phyloP scores from a whole-genome alignment of 2,888 invertebrate species.

The Scaptomyza parva region DNA sequence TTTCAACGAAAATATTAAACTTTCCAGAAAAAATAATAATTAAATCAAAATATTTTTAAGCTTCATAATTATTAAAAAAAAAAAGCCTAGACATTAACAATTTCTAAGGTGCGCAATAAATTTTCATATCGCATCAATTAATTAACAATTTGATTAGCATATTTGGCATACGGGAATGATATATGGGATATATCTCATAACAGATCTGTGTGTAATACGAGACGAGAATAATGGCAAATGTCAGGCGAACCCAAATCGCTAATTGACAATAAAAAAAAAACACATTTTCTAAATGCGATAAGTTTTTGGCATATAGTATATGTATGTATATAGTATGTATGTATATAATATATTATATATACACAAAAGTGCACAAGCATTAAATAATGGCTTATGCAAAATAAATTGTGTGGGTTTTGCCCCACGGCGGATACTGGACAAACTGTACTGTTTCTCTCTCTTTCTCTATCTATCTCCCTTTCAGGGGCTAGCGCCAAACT shows the following conservation, averaged over 20 bases:
- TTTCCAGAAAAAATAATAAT: too few species aligned
- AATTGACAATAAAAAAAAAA: conserved; percentile 34
- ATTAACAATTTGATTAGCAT: conserved; percentile 26
- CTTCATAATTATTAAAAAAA: too few species aligned
- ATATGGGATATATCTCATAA: background rate
- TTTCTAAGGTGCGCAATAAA: conserved; percentile 23
- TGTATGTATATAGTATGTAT: too few species aligned
- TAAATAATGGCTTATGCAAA: conserved; percentile 26
- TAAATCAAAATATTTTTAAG: too few species aligned
- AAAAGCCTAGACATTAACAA: too few species aligned
- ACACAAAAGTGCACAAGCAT: background rate
- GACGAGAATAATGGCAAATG: conserved; percentile 9
- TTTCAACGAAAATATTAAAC: background rate
- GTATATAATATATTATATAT: conserved; percentile 10
- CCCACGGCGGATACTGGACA: conserved; percentile 6
- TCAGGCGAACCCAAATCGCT: background rate
- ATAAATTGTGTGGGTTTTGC: conserved; percentile 34
- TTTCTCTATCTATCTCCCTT: background rate
- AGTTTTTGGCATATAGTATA: conserved; percentile 20
- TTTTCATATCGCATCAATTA: conserved; percentile 7
- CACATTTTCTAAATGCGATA: conserved; percentile 8
- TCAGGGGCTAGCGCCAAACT: conserved; percentile 31
- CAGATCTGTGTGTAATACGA: conserved; percentile 9
- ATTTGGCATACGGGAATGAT: background rate
- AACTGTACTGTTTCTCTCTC: conserved; percentile 1